Evolutionary conservation across 2,113 vertebrate species (phyloP), one percentile per base, ranked within the genome.

Genomic region (Nothocercus julius): DNA sequence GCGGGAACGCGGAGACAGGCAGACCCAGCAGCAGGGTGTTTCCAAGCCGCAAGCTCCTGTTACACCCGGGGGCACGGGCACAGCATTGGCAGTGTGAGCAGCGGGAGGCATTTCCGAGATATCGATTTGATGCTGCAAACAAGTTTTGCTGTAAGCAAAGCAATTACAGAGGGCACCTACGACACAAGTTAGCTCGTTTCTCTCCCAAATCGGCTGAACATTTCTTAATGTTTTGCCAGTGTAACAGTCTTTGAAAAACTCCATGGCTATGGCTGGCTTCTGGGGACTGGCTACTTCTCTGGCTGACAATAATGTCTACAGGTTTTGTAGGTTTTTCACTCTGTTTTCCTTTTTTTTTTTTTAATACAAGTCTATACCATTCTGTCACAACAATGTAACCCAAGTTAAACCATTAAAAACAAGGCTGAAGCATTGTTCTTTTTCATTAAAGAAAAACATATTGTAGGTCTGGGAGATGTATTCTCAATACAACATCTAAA

Each of bases 1-100:
- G 34, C 12, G 53, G 44, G n/a, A 70, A 17, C 2, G 3, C 2
- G 2, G 28, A 24, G 54, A 14, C 30, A 17, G 36, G 45, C 34
- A 70, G n/a, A 62, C 9, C 7, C 14, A 9, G 25, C 47, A 42
- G 4, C 38, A 38, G 53, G 53, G 70, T 0, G 5, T 7, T 36
- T 13, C 42, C 7, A 2, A 3, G 19, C 47, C 8, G 51, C 1
- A 4, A 9, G 44, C 13, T 45, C 67, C 9, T 1, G 5, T 38
- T 40, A 3, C 4, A 0, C 5, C 12, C 22, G 15, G 49, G 1
- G 9, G 77, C 0, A 4, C 0, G 4, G 47, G 64, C 91, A 13
- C 45, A 61, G 68, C 66, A 32, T 36, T 1, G 6, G 32, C 36
- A 3, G 1, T 8, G 28, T 25, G 34, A 62, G 38, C 32, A 42